Evolutionary conservation across 2,797 vertebrate species (phyloP).

Genomic region (Gallirallus australis): DNA sequence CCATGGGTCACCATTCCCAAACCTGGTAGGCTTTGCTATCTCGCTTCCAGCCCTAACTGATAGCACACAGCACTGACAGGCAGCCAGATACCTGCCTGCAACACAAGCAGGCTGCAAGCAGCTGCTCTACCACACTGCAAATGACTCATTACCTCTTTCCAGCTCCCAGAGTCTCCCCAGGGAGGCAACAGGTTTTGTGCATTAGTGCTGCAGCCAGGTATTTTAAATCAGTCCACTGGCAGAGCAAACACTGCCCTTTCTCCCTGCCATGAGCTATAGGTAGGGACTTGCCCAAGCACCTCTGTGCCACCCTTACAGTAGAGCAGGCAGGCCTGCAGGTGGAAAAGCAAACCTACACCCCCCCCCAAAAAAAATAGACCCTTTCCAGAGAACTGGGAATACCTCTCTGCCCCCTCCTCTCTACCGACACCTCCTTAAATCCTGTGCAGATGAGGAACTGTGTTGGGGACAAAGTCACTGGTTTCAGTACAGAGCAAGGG

Average conservation of each 20-base stretch:
- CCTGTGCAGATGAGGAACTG: not conserved
- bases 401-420: not conserved
- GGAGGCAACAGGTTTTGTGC: slow-evolving; percentile 26
- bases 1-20: not conserved
- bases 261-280: not conserved
- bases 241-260: not conserved
- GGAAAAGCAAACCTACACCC: not conserved
- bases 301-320: not conserved
- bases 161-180: not conserved
- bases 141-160: not conserved
- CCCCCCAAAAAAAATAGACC: not conserved
- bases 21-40: not conserved
- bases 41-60: not conserved
- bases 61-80: not conserved
- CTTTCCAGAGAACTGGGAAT: not conserved
- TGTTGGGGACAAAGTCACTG: rapidly evolving
- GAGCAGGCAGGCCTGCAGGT: not conserved
- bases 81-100: not conserved
- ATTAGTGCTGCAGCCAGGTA: not conserved
- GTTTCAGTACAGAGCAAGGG: not conserved
- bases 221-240: not conserved
- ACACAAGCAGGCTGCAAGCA: not conserved
- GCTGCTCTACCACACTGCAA: not conserved
- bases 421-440: not conserved
- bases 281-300: not conserved